Base-by-base conservation (phyloP, 2,797 vertebrate species). In the Philypnodon macrostomus region DNA sequence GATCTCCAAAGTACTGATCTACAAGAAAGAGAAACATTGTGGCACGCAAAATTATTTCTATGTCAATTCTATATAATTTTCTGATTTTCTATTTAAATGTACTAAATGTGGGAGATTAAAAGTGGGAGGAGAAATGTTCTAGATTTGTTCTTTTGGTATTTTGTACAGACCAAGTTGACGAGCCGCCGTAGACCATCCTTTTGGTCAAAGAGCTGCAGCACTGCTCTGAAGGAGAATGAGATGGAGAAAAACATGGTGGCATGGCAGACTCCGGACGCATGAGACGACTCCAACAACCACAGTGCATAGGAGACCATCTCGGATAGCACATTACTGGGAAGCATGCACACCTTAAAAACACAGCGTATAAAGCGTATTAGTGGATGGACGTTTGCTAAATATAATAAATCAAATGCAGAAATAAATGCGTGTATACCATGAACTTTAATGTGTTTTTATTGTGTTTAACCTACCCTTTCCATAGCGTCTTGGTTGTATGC, bases 181-280 rank as follows among this genome's bases (percentile, higher is more conserved):
- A 98, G 90, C 1, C 94, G 79, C 0, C 95, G 90, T 50, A 98
- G 91, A 35, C 96, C 96, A 21, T 97, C 95, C 5, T 95, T 95
- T 11, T 81, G 87, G 80, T 98, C 95, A 26, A 98, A 98, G 17
- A 97, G 93, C 70, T 95, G 93, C 64, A 98, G 86, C 31, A 98
- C 92, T 0, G 91, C 93, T 24, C 95, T 87, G 77, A 97, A 97
- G 7, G 93, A 94, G 84, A 98, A 98, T 36, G 93, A 95, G 67
- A 97, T 95, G 70, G 95, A 97, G 85, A 98, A 98, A 77, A 98
- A 98, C 94, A 98, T 97, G 78, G 95, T 98, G 76, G 96, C 95
- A 23, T 98, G 95, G 83, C 95, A 97, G 79, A 95, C 93, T 34
- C 95, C 96, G 0, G 96, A 97, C 2, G 94, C 91, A 0, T 98